A percentile compares a stretch with the other conserved stretches of the same genome.
These are phyloP conservation scores for Brenthis ino DNA, from an alignment of 2,888 invertebrate species.

Conservation along the genomic window DNA sequence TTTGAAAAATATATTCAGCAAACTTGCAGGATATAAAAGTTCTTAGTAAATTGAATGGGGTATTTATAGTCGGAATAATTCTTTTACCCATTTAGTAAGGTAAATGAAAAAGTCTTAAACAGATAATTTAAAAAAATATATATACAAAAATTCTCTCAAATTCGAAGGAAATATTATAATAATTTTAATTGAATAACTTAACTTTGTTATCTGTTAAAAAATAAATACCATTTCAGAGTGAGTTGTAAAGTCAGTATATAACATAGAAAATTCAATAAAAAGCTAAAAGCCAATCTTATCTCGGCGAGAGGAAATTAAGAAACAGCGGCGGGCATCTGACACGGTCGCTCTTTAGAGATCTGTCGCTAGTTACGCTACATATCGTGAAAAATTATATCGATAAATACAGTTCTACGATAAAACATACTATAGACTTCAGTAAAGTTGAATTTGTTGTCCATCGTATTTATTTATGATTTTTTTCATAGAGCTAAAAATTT, in stretches of 20 bases:
- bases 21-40: too few relatives aligned
- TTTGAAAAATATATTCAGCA: too few relatives aligned
- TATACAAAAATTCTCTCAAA: too few relatives aligned
- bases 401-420: background rate
- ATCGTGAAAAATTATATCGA: conserved; percentile 28
- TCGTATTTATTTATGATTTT: background rate
- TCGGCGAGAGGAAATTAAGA: conserved; percentile 80
- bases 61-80: too few relatives aligned
- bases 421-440: too few relatives aligned
- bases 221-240: conserved; percentile 45
- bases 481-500: too few relatives aligned
- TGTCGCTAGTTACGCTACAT: conserved; percentile 60
- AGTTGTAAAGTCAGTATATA: conserved; percentile 68
- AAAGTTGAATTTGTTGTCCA: too few relatives aligned
- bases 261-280: conserved; percentile 82
- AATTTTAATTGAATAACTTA: conserved; percentile 27
- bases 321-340: conserved; percentile 82
- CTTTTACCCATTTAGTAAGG: too few relatives aligned
- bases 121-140: too few relatives aligned
- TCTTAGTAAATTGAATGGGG: too few relatives aligned
- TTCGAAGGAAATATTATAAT: background rate
- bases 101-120: too few relatives aligned
- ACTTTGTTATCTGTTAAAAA: conserved; percentile 23
- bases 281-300: conserved; percentile 83
- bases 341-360: conserved; percentile 77